Evolutionary conservation across 2,797 vertebrate genomes (phyloP).

Genomic region (Poecilia wingei): DNA sequence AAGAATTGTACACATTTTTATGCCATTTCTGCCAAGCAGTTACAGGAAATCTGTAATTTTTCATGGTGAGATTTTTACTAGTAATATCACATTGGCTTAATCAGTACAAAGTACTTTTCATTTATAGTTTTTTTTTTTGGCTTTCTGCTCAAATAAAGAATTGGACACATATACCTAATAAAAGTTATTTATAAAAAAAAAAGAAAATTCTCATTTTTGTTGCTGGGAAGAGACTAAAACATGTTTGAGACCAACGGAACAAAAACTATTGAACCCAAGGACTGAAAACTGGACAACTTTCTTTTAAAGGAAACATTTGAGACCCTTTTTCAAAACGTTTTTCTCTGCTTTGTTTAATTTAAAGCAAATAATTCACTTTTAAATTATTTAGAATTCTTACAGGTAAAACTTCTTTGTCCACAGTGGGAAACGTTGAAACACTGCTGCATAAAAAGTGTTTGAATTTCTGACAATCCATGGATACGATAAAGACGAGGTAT

Average conservation of each 20-base stretch:
- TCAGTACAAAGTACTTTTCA: neutral
- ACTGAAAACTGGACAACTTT: neutral
- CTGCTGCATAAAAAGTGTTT: neutral
- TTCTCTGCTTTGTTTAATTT: neutral
- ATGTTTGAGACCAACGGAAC: neutral
- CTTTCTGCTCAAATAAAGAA: neutral
- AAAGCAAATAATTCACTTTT: neutral
- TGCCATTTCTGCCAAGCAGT: too few species aligned
- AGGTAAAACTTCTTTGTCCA: too few species aligned
- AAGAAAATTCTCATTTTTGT: neutral
- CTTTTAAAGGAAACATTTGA: neutral
- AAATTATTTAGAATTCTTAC: too few species aligned
- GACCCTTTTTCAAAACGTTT: neutral
- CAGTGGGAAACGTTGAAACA: too few species aligned
- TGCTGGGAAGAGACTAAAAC: neutral
- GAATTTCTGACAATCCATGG: neutral
- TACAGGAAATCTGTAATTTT: too few species aligned
- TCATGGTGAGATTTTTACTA: neutral
- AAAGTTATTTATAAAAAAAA: neutral
- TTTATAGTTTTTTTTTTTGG: neutral
- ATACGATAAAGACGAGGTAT: neutral
- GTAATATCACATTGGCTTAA: neutral
- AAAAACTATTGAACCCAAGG: neutral
- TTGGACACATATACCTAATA: neutral
- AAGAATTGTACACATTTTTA: neutral